phyloP scores from a whole-genome alignment of 2,113 vertebrate species.

The Archilochus colubris region DNA sequence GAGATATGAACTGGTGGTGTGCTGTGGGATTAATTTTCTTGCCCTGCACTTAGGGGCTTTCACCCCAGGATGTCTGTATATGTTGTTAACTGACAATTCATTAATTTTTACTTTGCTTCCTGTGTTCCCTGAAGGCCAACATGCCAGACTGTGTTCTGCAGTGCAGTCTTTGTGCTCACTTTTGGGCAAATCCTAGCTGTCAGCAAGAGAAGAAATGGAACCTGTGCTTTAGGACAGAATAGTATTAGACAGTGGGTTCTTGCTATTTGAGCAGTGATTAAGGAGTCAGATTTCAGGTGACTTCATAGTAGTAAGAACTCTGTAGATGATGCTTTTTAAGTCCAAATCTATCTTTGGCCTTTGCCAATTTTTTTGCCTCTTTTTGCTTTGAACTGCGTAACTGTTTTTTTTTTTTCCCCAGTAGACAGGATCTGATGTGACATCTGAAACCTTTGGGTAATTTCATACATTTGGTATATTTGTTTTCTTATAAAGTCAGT shows the following conservation, averaged over 20 bases:
- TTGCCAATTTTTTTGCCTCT: neutral
- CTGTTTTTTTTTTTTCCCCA: neutral
- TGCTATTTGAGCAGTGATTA: neutral
- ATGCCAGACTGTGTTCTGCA: neutral
- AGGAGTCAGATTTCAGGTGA: neutral
- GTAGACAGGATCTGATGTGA: neutral
- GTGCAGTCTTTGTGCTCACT: neutral
- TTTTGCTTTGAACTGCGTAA: neutral
- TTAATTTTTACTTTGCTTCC: conserved; percentile 34
- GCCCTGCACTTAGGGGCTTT: neutral
- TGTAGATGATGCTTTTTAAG: neutral
- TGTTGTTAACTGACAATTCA: neutral
- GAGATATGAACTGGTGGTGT: neutral
- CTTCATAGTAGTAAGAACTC: neutral
- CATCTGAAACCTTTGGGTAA: neutral
- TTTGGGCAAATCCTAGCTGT: conserved; percentile 3
- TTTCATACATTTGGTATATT: neutral
- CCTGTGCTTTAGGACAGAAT: neutral
- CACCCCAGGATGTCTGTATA: neutral
- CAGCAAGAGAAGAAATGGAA: neutral
- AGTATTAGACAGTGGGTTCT: neutral
- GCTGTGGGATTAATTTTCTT: conserved; percentile 12
- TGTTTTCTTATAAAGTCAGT: neutral
- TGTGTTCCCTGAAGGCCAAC: neutral
- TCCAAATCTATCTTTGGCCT: neutral